Evolutionary conservation across 2,888 invertebrate genomes (phyloP).

Genomic region (Tipula vernalis): DNA sequence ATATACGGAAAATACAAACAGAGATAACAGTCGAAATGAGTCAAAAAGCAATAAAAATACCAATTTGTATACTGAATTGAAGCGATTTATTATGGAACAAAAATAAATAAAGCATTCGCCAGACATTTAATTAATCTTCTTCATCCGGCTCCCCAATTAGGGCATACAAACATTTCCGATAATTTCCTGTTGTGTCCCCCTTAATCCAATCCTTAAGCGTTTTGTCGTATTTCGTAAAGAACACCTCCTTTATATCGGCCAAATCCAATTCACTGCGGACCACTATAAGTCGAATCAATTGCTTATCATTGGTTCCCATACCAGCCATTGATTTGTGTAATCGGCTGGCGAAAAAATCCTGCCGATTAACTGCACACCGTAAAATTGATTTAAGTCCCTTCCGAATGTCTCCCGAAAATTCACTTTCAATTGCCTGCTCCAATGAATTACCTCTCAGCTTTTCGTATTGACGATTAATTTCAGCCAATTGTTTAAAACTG

Average conservation of each 20-base stretch:
- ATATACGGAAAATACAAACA: neutral
- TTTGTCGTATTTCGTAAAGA: slow-evolving; percentile 59
- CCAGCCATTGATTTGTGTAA: slow-evolving; percentile 84
- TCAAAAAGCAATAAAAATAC: neutral
- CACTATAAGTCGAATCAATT: slow-evolving; percentile 72
- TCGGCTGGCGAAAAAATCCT: slow-evolving; percentile 74
- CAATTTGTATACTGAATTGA: neutral
- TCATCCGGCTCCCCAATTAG: slow-evolving; percentile 40
- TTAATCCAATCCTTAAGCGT: slow-evolving; percentile 66
- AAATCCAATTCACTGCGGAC: slow-evolving; percentile 75
- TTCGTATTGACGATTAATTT: slow-evolving; percentile 41
- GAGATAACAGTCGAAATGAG: neutral
- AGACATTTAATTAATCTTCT: neutral
- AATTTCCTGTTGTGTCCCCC: slow-evolving; percentile 76
- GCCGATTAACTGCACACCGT: slow-evolving; percentile 64
- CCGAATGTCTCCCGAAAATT: slow-evolving; percentile 71
- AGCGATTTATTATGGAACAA: neutral
- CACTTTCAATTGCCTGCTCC: slow-evolving; percentile 64
- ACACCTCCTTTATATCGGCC: slow-evolving; percentile 71
- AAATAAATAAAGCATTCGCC: neutral
- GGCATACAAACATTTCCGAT: slow-evolving; percentile 69
- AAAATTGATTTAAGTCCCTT: slow-evolving; percentile 71
- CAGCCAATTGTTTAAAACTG: slow-evolving; percentile 47
- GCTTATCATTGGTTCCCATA: slow-evolving; percentile 74
- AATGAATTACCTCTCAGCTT: slow-evolving; percentile 65